These are phyloP conservation scores for Diloba caeruleocephala DNA, from an alignment of 2,888 invertebrate species.

Conservation along the genomic window DNA sequence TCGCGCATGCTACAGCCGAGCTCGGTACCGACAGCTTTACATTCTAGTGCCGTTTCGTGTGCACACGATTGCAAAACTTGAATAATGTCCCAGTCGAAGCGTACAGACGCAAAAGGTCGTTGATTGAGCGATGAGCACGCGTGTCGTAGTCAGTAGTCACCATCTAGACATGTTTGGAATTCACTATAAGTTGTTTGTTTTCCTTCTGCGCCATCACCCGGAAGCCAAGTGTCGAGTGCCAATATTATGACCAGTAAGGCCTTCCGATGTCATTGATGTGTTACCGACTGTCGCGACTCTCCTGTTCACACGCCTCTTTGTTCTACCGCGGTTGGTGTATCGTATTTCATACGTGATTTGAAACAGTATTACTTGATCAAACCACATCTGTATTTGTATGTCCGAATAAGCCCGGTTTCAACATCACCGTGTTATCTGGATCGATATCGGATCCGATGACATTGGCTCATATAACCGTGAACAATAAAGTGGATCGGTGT, in stretches of 20 bases:
- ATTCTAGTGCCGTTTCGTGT: no score
- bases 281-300: no score
- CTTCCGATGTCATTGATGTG: slow-evolving; percentile 7
- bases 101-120: no score
- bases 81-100: no score
- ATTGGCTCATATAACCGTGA: slow-evolving; percentile 1
- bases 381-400: slow-evolving; percentile 7
- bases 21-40: no score
- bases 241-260: slow-evolving; percentile 10
- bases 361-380: neutral
- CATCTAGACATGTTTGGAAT: neutral
- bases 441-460: slow-evolving; percentile 10
- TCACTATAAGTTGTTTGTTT: slow-evolving; percentile 7
- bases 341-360: neutral
- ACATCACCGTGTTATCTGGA: slow-evolving; percentile 3
- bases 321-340: neutral
- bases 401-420: slow-evolving; percentile 9
- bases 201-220: slow-evolving; percentile 14
- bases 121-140: no score
- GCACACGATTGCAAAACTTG: no score
- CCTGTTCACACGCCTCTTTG: neutral
- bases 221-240: slow-evolving; percentile 9
- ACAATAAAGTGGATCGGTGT: neutral
- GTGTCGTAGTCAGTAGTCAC: no score
- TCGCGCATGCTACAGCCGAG: no score